A percentile compares a stretch with the other conserved stretches of the same genome.
Conservation (phyloP, 2,888 invertebrate species). For the Cheilosia grossa region DNA sequence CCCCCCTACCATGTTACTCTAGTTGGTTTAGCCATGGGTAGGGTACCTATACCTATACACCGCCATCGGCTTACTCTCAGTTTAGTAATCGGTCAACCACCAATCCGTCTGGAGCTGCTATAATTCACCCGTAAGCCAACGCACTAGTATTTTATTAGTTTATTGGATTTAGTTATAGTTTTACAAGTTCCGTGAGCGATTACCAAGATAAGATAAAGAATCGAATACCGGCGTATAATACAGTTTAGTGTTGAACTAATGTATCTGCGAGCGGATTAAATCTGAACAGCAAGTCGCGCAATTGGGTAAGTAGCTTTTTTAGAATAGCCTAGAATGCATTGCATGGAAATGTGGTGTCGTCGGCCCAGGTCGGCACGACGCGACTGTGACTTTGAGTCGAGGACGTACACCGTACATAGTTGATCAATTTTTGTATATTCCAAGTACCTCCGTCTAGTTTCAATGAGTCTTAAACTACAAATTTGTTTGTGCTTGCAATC, state of each 20-base stretch:
- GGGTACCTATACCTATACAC: neutral
- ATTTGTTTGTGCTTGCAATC: slow-evolving; percentile 5
- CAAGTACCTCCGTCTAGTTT: neutral
- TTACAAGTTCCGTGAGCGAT: slow-evolving; percentile 12
- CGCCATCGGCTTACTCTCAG: slow-evolving; percentile 36
- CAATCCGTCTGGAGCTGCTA: slow-evolving; percentile 62
- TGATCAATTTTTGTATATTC: neutral
- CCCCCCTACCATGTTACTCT: slow-evolving; percentile 26
- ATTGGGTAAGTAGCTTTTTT: slow-evolving; percentile 26
- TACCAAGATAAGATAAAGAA: slow-evolving; percentile 21
- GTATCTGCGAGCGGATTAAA: slow-evolving; percentile 34
- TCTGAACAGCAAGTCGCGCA: neutral
- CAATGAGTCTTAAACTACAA: neutral
- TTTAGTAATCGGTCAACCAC: slow-evolving; percentile 60
- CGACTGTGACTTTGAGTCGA: neutral
- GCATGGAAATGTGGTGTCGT: neutral
- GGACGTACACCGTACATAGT: neutral
- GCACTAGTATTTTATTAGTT: neutral
- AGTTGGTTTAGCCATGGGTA: slow-evolving; percentile 31
- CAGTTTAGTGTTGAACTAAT: slow-evolving; percentile 24
- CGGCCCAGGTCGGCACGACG: neutral
- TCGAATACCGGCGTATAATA: neutral
- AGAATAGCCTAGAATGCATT: neutral
- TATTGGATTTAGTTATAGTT: neutral
- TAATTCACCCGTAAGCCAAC: slow-evolving; percentile 36